Base-by-base conservation (phyloP, 2,888 invertebrate species). In the Antheraea assamensis region DNA sequence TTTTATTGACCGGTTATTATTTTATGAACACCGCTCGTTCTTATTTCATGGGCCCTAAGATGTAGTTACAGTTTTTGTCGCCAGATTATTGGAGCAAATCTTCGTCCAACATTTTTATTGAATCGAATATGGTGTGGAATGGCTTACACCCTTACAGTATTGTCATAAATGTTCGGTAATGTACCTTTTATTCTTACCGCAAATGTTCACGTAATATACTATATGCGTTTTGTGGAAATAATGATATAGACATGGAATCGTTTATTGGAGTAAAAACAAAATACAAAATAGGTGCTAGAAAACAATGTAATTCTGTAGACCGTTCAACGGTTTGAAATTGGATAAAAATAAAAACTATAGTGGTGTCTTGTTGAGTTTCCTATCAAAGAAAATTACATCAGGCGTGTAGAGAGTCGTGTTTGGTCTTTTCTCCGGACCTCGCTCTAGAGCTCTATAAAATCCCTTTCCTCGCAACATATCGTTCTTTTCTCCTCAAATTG, bases 1-100 rank as follows among this genome's bases (percentile, higher is more conserved):
- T 93, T 94, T 93, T 93, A 93, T 93, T 92, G 92, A 89, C 89
- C 91, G 88, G 90, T 93, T 94, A 94, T 93, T 93, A 93, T 93
- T 93, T 94, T 94, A 94, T 93, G 87, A 90, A 89, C 91, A 90
- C 88, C 89, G 88, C 87, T 87, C 89, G 91, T 92, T 93, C 92
- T 89, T 92, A 92, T 93, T 94, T 94, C 92, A 93, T 91, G 87
- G 92, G 88, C 84, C 82, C 87, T 90, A 87, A 90, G 90, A 87
- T 80, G 85, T 85, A 89, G 88, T 92, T 90, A 91, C 89, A 88
- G 89, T 89, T 92, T 92, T 91, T 91, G 90, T 90, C 89, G 87
- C 87, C 83, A 86, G 88, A 89, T 92, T 92, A 92, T 92, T 90
- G 90, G 88, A 85, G 83, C 85, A 90, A 91, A 91, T 90, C 89